phyloP scores from a whole-genome alignment of 2,888 invertebrate genomes.

The Drosophila buzzatii region DNA sequence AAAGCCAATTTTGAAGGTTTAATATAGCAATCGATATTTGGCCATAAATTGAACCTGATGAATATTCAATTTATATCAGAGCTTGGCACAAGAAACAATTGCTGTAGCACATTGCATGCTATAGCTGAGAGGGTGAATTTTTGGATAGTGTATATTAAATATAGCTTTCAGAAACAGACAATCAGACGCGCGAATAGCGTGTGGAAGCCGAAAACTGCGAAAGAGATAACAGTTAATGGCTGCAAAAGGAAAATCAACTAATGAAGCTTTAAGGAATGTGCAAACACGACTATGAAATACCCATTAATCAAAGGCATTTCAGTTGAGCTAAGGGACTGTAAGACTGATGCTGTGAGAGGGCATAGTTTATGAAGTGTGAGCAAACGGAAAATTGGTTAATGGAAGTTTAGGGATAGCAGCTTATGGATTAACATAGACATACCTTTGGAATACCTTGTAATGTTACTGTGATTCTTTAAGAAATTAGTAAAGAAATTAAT shows the following conservation, averaged over 20 bases:
- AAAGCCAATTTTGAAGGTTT: constrained; percentile 44
- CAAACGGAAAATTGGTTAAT: neutral
- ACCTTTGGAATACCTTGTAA: neutral
- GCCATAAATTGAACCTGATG: constrained; percentile 47
- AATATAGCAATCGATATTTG: constrained; percentile 35
- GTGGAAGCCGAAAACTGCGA: constrained; percentile 29
- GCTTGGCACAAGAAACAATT: neutral
- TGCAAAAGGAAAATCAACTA: constrained; percentile 12
- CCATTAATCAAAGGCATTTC: neutral
- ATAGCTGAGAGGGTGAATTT: neutral
- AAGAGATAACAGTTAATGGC: constrained; percentile 62
- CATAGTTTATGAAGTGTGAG: neutral
- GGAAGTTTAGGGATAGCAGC: too few species aligned
- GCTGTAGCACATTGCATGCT: neutral
- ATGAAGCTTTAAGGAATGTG: neutral
- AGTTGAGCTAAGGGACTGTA: neutral
- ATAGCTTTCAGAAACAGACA: constrained; percentile 35
- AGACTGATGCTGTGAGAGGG: too few species aligned
- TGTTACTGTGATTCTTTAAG: too few species aligned
- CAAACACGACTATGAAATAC: neutral
- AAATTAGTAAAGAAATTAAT: too few species aligned
- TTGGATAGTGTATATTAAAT: constrained; percentile 27
- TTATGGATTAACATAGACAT: neutral
- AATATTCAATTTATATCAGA: constrained; percentile 45
- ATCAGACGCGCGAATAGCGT: constrained; percentile 6